Base-by-base conservation (phyloP, 2,888 invertebrate species). In the Caenorhabditis sp. region DNA sequence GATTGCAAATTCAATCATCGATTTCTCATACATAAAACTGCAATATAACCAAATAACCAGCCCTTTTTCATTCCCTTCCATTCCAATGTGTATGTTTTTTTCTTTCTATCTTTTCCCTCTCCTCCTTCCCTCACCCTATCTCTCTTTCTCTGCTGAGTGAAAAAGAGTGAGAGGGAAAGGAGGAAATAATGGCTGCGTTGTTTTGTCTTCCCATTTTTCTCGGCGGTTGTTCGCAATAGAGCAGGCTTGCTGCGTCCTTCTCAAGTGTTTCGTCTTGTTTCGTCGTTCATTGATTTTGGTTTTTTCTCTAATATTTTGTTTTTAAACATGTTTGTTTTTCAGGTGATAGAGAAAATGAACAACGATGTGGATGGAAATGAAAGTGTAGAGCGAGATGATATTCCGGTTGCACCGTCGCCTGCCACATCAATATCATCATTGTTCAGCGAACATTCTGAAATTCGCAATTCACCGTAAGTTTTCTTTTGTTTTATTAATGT, bases 381-480 rank as follows among this genome's bases (percentile, higher is more conserved):
- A 26, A 31, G 31, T 31, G 10, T 31, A 7, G 38, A 25, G 10
- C 58, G 25, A n/a, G 69, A 73, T 14, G 73, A 73, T 26, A 65
- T 68, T 49, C 66, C 62, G 12, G 60, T 59, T 1, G 74, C 63
- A n/a, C 63, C 63, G 26, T 76, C 76, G 21, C 79, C 79, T 23
- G 70, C 79, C 1, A 74, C 76, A 1, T 79, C 79, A 1, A 69
- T 75, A 25, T 75, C 70, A 27, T 79, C 79, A 1, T 17, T 77
- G n/a, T 14, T 76, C 21, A 79, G 79, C 53, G 79, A 79, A 54
- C 79, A 79, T 20, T 60, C 59, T 8, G 63, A 67, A 58, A 60
- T 43, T 25, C 63, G 79, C 10, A 76, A 75, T 53, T 79, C 79
- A 17, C 79, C 79, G 76, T 78, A 25, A 70, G 70, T 70, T 64